Conservation (phyloP, 2,888 invertebrate species). For the Bimastos eiseni region DNA sequence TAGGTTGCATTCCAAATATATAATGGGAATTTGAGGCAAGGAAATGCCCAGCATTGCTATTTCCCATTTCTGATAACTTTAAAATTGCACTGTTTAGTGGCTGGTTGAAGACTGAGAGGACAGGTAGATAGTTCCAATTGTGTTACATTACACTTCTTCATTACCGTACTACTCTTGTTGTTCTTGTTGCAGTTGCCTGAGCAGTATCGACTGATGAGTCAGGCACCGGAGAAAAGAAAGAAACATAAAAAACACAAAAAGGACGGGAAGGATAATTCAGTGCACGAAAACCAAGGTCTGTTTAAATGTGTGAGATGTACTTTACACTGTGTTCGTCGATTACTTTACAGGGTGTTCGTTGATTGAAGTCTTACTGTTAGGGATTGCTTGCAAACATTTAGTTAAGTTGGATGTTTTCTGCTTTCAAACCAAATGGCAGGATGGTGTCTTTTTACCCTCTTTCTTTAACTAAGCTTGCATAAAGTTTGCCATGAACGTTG, state of each 20-base stretch:
- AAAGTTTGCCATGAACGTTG: no score
- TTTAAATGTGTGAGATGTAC: background rate
- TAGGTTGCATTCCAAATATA: no score
- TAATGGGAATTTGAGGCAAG: no score
- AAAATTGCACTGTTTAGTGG: background rate
- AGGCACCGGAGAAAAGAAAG: constrained; percentile 87
- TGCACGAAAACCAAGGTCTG: constrained; percentile 55
- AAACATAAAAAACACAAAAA: constrained; percentile 87
- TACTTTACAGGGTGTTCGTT: background rate
- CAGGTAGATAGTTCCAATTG: background rate
- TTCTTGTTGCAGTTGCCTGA: constrained; percentile 74
- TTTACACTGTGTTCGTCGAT: background rate
- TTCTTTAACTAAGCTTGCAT: no score
- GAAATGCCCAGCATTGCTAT: no score
- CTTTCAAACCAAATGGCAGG: background rate
- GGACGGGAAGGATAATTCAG: constrained; percentile 50
- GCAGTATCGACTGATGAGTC: constrained; percentile 89
- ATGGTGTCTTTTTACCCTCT: no score
- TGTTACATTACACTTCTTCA: background rate
- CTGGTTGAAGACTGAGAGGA: background rate
- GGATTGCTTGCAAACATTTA: background rate
- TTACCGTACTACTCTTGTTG: background rate
- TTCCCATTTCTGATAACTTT: background rate
- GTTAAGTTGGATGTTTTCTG: background rate
- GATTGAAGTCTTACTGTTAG: background rate